A percentile compares a stretch with the other conserved stretches of the same genome.
Conservation (phyloP, 2,888 invertebrate genomes). For the Sesia bembeciformis region DNA sequence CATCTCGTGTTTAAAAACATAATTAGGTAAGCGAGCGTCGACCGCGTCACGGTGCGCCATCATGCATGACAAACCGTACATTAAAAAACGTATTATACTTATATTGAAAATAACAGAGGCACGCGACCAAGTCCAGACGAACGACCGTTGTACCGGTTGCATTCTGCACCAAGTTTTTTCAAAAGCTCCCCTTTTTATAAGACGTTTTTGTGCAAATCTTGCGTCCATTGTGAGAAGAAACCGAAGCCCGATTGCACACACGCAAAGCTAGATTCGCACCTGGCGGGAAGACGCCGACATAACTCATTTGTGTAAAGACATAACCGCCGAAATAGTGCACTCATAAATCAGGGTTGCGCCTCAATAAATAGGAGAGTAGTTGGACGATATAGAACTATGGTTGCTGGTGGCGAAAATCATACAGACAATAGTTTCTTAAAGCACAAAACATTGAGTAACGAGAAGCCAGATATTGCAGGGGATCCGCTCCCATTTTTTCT, state of each 20-base stretch:
- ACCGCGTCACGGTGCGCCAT: constrained; percentile 22
- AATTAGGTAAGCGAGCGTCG: not conserved
- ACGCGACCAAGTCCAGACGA: constrained; percentile 50
- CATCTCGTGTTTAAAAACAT: too few species aligned
- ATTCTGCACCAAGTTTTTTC: constrained; percentile 40
- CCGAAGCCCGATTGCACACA: constrained; percentile 27
- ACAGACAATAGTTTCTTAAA: constrained; percentile 45
- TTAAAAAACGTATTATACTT: constrained; percentile 35
- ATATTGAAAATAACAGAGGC: constrained; percentile 36
- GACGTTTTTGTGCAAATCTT: constrained; percentile 69
- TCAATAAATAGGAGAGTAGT: constrained; percentile 57
- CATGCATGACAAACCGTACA: constrained; percentile 12
- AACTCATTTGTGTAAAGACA: constrained; percentile 20
- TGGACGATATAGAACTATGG: constrained; percentile 37
- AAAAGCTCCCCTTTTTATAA: constrained; percentile 38
- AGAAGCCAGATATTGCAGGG: constrained; percentile 54
- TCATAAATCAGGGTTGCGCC: constrained; percentile 50
- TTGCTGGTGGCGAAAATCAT: constrained; percentile 27
- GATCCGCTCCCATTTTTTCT: constrained; percentile 38
- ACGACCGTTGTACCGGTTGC: constrained; percentile 23
- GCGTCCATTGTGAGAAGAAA: constrained; percentile 61
- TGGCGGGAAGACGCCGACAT: constrained; percentile 47
- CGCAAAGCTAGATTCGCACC: constrained; percentile 52
- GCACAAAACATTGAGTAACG: constrained; percentile 64
- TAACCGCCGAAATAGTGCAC: constrained; percentile 28